Base-by-base conservation (phyloP, 2,113 vertebrate species). In the Lanius collurio region DNA sequence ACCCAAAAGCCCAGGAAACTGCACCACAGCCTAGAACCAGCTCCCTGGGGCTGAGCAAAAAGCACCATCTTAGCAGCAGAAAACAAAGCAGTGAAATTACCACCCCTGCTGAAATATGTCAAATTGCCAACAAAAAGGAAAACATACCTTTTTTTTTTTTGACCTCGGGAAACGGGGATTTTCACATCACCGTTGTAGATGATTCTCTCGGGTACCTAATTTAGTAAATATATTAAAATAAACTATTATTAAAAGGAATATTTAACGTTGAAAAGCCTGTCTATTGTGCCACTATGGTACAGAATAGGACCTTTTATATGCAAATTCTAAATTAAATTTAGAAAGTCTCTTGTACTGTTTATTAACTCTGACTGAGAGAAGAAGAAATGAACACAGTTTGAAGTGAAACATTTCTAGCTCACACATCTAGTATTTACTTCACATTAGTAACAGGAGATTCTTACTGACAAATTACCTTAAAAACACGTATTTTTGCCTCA, bases 131-230 rank as follows among this genome's bases (percentile, higher is more conserved):
- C 83, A 64, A 97, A 97, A 97, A 96, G 67, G 56, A 94, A 97
- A 95, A 94, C 93, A 63, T 98, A 98, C 98, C 98, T 95, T 78
- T 82, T 44, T 56, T 70, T 65, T 71, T 73, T 96, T 98, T 92
- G 96, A 97, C 97, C 98, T 97, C 98, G 79, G 97, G 95, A 93
- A 94, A 97, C 97, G 94, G 97, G 96, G 84, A 93, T 95, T 98
- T 97, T 98, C 98, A 98, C 98, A 98, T 98, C 98, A 98, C 98
- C 91, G 98, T 98, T 97, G 98, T 97, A 96, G 98, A 98, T 44
- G 98, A 98, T 96, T 98, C 98, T 97, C 98, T 98, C 96, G 98
- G 98, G 96, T 98, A 98, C 98, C 98, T 98, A 93, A 97, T 98
- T 98, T 92, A 95, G 97, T 87, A 98, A 98, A 98, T 98, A 98